Conservation (phyloP, 2,113 vertebrate species). For the Pseudorasbora parva region DNA sequence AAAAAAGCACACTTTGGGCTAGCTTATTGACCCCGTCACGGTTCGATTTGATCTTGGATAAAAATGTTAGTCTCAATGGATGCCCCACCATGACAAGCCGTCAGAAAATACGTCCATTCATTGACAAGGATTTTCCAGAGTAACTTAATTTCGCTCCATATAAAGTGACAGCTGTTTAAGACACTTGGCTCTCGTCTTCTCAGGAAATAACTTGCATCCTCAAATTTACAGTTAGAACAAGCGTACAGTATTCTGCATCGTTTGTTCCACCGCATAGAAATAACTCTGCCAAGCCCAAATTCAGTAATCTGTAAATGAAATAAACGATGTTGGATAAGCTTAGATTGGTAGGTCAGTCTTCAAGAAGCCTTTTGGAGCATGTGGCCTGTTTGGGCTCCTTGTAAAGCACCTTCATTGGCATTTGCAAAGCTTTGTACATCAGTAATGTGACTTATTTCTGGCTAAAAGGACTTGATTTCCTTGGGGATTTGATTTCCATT, state of each 20-base stretch:
- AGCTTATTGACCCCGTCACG: background rate
- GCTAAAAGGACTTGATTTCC: too few species aligned
- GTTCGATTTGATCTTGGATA: background rate
- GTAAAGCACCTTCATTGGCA: too few species aligned
- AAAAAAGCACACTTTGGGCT: background rate
- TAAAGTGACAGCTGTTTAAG: slow-evolving; percentile 17
- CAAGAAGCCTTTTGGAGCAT: background rate
- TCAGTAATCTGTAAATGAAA: background rate
- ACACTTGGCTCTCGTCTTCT: background rate
- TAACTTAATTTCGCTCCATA: slow-evolving; percentile 29
- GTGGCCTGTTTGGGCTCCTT: too few species aligned
- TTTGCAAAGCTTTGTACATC: background rate
- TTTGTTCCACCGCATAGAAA: background rate
- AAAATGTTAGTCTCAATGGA: background rate
- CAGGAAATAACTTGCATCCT: slow-evolving; percentile 49
- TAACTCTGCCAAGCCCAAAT: background rate
- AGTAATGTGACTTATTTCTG: background rate
- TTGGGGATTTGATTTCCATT: background rate
- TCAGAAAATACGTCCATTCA: background rate
- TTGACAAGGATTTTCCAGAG: slow-evolving; percentile 48
- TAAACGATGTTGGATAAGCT: background rate
- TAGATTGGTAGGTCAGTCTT: background rate
- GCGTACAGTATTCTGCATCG: slow-evolving; percentile 7
- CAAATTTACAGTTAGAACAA: slow-evolving; percentile 42
- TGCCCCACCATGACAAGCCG: background rate